These are phyloP conservation scores for Oreonectes daqikongensis DNA, from an alignment of 2,797 vertebrate genomes.

Conservation along the genomic window DNA sequence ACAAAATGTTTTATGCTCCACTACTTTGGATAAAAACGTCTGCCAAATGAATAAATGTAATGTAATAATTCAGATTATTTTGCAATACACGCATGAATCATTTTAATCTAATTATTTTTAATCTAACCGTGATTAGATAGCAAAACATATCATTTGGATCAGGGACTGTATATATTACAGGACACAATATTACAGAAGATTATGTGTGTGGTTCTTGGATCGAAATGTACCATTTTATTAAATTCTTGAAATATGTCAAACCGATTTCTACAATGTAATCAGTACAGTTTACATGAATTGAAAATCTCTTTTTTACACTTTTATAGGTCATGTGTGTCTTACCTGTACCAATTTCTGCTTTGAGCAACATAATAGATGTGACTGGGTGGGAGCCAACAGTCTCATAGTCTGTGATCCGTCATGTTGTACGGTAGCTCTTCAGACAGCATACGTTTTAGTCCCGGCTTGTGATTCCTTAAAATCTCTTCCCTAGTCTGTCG, in stretches of 20 bases:
- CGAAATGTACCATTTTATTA: not conserved
- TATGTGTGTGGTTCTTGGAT: slow-evolving; percentile 34
- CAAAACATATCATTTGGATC: slow-evolving; percentile 19
- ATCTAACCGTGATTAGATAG: slow-evolving; percentile 36
- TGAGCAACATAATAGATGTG: not conserved
- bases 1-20: too few species aligned
- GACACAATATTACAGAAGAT: slow-evolving; percentile 16
- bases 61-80: slow-evolving; percentile 58
- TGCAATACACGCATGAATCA: slow-evolving; percentile 53
- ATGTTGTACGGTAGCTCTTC: not conserved
- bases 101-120: slow-evolving; percentile 52
- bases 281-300: not conserved
- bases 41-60: too few species aligned
- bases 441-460: not conserved
- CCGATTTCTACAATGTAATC: not conserved
- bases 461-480: not conserved
- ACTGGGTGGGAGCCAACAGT: not conserved
- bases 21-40: too few species aligned
- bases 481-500: not conserved
- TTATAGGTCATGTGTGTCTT: too few species aligned
- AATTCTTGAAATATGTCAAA: not conserved
- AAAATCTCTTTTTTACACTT: too few species aligned
- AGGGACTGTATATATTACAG: slow-evolving; percentile 12
- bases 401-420: not conserved
- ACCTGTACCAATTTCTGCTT: not conserved